Base-by-base conservation (phyloP, 92 coral and sea anemone species). In the Porites lobata region DNA sequence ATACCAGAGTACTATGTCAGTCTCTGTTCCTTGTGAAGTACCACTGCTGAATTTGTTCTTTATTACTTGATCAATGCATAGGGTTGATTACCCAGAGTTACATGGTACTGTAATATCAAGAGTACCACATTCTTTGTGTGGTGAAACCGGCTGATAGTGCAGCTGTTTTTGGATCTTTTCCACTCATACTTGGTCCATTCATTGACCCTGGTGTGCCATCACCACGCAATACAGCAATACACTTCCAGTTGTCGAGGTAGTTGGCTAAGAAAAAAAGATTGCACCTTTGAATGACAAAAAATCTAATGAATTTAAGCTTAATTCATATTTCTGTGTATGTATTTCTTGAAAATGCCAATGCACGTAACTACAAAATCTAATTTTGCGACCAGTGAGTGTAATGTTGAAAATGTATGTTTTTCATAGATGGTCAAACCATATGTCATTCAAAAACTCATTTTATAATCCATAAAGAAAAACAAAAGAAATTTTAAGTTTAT, bases 191-290 rank as follows among this genome's bases (percentile, higher is more conserved):
- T 13, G 75, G 90, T 11, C 86, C 73, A 14, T 69, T 86, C 73
- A 75, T 75, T 18, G 92, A 84, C 6, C 88, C 94, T 21, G 95
- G 91, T 17, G 77, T 90, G 8, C 99, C 99, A 81, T 97, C 98
- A 61, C 99, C 99, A 32, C 91, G 95, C 56, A 97, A 84, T 20
- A 97, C 98, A 66, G 99, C 91, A 76, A 97, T 92, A 72, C 97
- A 93, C 53, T 96, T 94, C 99, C 99, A 97, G 97, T 95, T 95
- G 83, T 94, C 96, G 68, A 97, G 83, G 65, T 97, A 97, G 82
- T 97, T 97, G 56, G 99, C 99, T 97, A 88, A 21, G 67, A 83
- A 69, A 73, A 38, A 38, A 38, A 38, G 4, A 38, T 38, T 38
- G 47, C 47, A 38, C 47, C 47, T 38, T 38, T 38, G 47, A 38